Evolutionary conservation across 53 echinoderm and acorn worm species (phyloP).

Genomic region (Luidia sarsii): DNA sequence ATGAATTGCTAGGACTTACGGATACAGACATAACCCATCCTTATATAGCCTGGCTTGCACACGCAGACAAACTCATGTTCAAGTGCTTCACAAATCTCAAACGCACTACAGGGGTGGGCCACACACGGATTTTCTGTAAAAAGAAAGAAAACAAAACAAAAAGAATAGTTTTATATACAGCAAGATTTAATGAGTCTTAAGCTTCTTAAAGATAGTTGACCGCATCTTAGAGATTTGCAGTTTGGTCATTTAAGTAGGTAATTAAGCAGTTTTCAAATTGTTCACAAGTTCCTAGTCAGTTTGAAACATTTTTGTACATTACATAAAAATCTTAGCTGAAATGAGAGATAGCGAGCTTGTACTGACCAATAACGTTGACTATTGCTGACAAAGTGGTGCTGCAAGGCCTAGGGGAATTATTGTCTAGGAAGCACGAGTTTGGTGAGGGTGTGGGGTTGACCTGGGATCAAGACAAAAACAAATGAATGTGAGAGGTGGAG

Average conservation of each 20-base stretch:
- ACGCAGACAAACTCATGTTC: constrained; percentile 6
- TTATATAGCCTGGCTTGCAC: constrained; percentile 35
- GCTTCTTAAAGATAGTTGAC: no score
- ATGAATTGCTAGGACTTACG: not conserved
- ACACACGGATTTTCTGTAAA: constrained; percentile 26
- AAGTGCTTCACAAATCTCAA: constrained; percentile 20
- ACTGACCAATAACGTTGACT: constrained; percentile 19
- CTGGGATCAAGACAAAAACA: not conserved
- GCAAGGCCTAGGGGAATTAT: not conserved
- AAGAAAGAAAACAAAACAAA: not conserved
- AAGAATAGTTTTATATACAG: not conserved
- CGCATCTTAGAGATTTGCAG: no score
- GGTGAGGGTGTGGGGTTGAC: not conserved
- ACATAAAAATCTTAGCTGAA: no score
- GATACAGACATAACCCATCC: constrained; percentile 4
- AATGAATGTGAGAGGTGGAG: not conserved
- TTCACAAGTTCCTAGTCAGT: no score
- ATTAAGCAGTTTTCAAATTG: no score
- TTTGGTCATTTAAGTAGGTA: no score
- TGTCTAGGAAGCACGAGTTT: constrained; percentile 13
- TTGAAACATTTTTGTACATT: no score
- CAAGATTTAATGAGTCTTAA: not conserved
- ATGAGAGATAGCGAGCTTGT: no score
- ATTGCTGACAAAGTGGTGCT: constrained; percentile 18
- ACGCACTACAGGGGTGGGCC: constrained; percentile 6